Conservation (phyloP, 2,797 vertebrate species). For the Danio aesculapii region DNA sequence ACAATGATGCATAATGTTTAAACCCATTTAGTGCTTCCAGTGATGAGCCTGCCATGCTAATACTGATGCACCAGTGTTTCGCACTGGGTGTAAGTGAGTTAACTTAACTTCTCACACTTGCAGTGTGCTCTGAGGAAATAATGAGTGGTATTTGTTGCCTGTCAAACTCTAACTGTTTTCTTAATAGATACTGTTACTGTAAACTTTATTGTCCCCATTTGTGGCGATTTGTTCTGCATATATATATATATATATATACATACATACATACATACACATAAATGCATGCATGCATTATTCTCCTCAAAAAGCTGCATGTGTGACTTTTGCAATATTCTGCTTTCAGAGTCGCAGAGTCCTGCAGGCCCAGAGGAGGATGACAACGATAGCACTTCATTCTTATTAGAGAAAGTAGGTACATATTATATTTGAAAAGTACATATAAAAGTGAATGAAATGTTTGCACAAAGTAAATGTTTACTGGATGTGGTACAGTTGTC, state of each 20-base stretch:
- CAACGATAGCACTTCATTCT: slow-evolving; percentile 71
- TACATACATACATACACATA: too few relatives aligned
- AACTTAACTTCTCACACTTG: slow-evolving; percentile 60
- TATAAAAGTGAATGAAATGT: background rate
- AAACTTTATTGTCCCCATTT: too few relatives aligned
- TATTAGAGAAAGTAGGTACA: slow-evolving; percentile 73
- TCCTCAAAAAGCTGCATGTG: background rate
- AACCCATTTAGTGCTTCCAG: slow-evolving; percentile 41
- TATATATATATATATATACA: background rate
- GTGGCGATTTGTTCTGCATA: too few relatives aligned
- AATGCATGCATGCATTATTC: background rate
- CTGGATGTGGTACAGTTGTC: background rate
- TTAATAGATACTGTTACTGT: background rate
- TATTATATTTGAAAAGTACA: background rate
- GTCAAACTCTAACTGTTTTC: background rate
- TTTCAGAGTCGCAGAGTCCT: slow-evolving; percentile 71
- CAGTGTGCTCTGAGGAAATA: slow-evolving; percentile 66
- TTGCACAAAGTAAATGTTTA: background rate
- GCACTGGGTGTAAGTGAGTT: slow-evolving; percentile 62
- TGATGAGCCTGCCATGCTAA: slow-evolving; percentile 71
- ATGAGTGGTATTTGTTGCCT: background rate
- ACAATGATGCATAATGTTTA: slow-evolving; percentile 3
- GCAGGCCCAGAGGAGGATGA: slow-evolving; percentile 77
- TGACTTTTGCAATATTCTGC: slow-evolving; percentile 13
- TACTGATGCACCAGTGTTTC: slow-evolving; percentile 61